These are phyloP conservation scores for Psilopogon haemacephalus DNA, from an alignment of 2,113 vertebrate genomes.

Conservation along the genomic window DNA sequence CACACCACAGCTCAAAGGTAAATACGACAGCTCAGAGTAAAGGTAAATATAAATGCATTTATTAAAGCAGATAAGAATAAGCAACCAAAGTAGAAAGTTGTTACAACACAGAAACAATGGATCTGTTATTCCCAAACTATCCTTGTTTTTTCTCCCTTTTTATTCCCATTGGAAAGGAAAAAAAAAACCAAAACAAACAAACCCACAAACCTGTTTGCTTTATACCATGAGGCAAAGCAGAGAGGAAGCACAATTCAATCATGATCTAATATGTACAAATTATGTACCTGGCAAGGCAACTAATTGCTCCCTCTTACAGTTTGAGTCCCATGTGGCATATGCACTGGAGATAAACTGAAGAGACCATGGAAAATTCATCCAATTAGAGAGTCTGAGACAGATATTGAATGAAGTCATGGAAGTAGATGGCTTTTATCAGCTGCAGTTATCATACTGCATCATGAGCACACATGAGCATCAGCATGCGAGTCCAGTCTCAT, in stretches of 20 bases:
- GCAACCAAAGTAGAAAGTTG: not conserved
- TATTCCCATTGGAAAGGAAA: not conserved
- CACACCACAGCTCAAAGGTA: not conserved
- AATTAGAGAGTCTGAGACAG: not conserved
- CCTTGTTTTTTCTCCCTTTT: not conserved
- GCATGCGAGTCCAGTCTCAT: not conserved
- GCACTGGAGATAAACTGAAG: not conserved
- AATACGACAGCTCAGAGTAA: not conserved
- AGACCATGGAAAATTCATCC: fast-evolving
- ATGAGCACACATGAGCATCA: not conserved
- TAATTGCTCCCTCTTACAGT: not conserved
- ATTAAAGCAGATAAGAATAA: too few species aligned
- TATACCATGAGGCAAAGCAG: not conserved
- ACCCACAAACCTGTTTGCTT: not conserved
- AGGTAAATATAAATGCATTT: not conserved
- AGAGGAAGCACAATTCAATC: not conserved
- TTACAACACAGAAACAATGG: not conserved
- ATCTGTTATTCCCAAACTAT: not conserved
- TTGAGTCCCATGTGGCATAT: not conserved
- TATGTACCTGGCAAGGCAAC: not conserved
- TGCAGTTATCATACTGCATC: too few species aligned
- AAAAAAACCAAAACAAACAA: not conserved
- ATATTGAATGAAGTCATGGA: not conserved
- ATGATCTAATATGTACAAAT: not conserved
- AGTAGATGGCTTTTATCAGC: not conserved